Percentiles rank a stretch among this genome's conserved stretches.
phyloP scores from a whole-genome alignment of 1,140 invertebrate species.

The Lepidurus packardi region DNA sequence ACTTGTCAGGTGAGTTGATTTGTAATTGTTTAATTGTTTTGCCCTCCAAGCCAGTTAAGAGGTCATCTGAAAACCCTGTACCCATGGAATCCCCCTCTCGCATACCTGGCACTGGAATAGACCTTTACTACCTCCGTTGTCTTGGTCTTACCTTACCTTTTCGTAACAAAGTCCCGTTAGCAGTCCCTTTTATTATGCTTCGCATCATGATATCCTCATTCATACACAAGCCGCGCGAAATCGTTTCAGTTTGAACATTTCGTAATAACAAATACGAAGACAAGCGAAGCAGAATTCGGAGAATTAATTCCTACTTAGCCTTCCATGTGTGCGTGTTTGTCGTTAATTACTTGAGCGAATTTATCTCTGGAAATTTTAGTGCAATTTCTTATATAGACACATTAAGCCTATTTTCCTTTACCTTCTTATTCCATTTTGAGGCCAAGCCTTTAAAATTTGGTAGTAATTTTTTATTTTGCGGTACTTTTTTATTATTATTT shows the following conservation, averaged over 20 bases:
- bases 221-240: neutral
- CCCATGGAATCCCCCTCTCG: neutral
- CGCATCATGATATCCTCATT: neutral
- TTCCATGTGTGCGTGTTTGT: too few species aligned
- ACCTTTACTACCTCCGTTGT: neutral
- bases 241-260: neutral
- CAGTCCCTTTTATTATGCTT: neutral
- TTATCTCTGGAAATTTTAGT: too few species aligned
- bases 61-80: neutral
- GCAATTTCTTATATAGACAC: too few species aligned
- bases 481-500: too few species aligned
- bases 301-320: too few species aligned
- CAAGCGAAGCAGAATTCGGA: neutral
- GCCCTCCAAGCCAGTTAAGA: neutral
- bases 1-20: neutral
- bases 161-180: conserved; percentile 18
- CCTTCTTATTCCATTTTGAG: too few species aligned
- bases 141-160: conserved; percentile 14
- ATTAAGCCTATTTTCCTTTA: too few species aligned
- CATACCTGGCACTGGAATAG: neutral
- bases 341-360: too few species aligned
- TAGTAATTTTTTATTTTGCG: too few species aligned
- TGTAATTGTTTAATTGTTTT: neutral
- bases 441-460: too few species aligned
- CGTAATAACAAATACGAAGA: neutral